phyloP scores from a whole-genome alignment of 2,113 vertebrate species.

The Andinoacara biseriatus region DNA sequence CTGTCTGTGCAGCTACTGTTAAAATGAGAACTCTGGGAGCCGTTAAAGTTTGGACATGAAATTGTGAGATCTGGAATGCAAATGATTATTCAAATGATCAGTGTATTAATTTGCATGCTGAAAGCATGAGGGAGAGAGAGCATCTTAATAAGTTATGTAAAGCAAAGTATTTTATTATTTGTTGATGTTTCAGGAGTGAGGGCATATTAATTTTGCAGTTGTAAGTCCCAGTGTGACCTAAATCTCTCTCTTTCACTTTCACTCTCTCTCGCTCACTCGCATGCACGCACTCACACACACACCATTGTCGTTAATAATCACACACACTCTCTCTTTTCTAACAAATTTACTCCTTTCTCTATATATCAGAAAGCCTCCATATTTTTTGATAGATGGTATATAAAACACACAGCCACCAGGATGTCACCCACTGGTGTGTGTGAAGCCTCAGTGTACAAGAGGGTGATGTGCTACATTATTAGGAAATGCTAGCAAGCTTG shows the following conservation, averaged over 20 bases:
- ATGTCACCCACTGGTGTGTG: slow-evolving; percentile 36
- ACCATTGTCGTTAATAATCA: slow-evolving; percentile 6
- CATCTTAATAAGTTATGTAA: slow-evolving; percentile 69
- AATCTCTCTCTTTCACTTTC: slow-evolving; percentile 10
- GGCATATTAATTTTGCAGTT: slow-evolving; percentile 64
- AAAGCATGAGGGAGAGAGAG: slow-evolving; percentile 53
- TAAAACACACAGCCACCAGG: neutral
- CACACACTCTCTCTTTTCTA: slow-evolving; percentile 17
- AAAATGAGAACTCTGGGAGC: slow-evolving; percentile 70
- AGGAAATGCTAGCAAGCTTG: neutral
- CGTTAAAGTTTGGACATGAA: slow-evolving; percentile 69
- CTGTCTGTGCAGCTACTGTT: slow-evolving; percentile 74
- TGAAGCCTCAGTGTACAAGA: neutral
- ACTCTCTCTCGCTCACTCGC: neutral
- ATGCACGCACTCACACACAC: slow-evolving; percentile 13
- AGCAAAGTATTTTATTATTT: slow-evolving; percentile 72
- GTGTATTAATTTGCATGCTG: slow-evolving; percentile 77
- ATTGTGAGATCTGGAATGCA: slow-evolving; percentile 79
- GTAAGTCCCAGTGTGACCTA: slow-evolving; percentile 52
- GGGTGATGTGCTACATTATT: neutral
- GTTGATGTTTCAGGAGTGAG: slow-evolving; percentile 67
- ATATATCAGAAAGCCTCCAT: slow-evolving; percentile 16
- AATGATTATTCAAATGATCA: slow-evolving; percentile 81
- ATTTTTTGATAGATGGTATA: neutral
- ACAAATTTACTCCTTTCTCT: neutral